Percentiles rank a stretch among this genome's conserved stretches.
Evolutionary conservation across 2,113 vertebrate genomes (phyloP).

Genomic region (Scalopus aquaticus): DNA sequence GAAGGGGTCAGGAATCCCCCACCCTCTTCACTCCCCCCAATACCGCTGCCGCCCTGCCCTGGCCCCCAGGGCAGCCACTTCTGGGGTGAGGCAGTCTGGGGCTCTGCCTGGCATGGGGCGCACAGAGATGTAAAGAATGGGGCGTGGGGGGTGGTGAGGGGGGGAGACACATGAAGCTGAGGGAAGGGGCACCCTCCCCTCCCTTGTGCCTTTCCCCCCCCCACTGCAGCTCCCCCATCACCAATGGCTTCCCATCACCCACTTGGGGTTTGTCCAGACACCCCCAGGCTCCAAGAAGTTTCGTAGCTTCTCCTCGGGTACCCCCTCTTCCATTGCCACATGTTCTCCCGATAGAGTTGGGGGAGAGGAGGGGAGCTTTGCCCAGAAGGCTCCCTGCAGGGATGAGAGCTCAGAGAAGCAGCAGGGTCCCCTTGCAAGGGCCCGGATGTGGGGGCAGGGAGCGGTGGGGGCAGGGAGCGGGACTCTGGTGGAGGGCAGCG

Average conservation of each 20-base stretch:
- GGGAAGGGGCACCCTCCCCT: not conserved
- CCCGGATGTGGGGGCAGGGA: too few species aligned
- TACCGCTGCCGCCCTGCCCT: not conserved
- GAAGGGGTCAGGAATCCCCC: conserved; percentile 86
- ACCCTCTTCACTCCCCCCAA: not conserved
- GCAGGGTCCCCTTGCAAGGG: accelerated
- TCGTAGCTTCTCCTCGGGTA: not conserved
- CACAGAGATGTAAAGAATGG: accelerated
- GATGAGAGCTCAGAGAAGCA: too few species aligned
- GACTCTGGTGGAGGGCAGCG: not conserved
- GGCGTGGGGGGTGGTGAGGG: not conserved
- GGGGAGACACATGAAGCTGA: not conserved
- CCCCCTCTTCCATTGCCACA: too few species aligned
- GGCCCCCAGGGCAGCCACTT: not conserved
- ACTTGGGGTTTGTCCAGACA: not conserved
- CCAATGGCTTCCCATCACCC: not conserved
- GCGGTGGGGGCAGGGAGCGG: not conserved
- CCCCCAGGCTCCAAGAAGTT: not conserved
- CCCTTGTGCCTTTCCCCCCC: too few species aligned
- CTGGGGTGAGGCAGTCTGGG: not conserved
- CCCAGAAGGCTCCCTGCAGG: too few species aligned
- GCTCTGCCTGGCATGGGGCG: not conserved
- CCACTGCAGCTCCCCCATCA: too few species aligned
- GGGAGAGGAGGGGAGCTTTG: too few species aligned
- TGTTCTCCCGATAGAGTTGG: not conserved